These are phyloP conservation scores for Reticulitermes speratus DNA, from an alignment of 1,140 invertebrate species.

Conservation along the genomic window DNA sequence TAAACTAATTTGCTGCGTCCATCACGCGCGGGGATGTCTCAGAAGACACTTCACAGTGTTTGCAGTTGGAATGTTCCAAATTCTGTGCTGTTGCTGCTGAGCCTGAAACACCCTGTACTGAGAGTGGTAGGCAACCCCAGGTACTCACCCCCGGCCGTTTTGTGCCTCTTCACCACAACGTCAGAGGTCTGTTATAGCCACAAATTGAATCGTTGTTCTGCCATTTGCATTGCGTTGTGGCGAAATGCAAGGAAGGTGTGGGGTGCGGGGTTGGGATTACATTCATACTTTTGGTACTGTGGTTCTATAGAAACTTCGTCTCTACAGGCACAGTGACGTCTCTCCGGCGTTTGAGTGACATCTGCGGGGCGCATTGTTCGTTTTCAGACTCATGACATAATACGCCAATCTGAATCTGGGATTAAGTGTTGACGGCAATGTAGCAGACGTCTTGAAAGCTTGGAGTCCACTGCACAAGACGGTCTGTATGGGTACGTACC, in stretches of 20 bases:
- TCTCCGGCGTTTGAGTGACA: background rate
- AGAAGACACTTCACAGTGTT: too few species aligned
- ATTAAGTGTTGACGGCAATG: too few species aligned
- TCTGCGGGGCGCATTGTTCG: background rate
- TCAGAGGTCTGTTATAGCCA: background rate
- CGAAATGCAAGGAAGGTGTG: background rate
- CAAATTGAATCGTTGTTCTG: constrained; percentile 1
- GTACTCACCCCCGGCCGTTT: background rate
- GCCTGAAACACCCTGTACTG: too few species aligned
- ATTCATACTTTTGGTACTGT: background rate
- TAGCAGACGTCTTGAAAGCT: too few species aligned
- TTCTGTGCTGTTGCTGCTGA: too few species aligned
- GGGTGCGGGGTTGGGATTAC: background rate
- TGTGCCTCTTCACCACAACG: background rate
- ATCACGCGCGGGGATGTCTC: too few species aligned
- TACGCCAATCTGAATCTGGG: too few species aligned
- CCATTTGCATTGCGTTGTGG: constrained; percentile 9
- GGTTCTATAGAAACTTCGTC: background rate
- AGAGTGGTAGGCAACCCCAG: background rate
- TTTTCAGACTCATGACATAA: background rate
- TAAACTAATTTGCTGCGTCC: too few species aligned
- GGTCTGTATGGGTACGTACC: too few species aligned
- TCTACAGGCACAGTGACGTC: background rate
- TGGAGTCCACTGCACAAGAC: too few species aligned
- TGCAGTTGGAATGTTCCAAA: too few species aligned